These are phyloP conservation scores for Stercorarius parasiticus DNA, from an alignment of 2,113 vertebrate species.

Conservation along the genomic window DNA sequence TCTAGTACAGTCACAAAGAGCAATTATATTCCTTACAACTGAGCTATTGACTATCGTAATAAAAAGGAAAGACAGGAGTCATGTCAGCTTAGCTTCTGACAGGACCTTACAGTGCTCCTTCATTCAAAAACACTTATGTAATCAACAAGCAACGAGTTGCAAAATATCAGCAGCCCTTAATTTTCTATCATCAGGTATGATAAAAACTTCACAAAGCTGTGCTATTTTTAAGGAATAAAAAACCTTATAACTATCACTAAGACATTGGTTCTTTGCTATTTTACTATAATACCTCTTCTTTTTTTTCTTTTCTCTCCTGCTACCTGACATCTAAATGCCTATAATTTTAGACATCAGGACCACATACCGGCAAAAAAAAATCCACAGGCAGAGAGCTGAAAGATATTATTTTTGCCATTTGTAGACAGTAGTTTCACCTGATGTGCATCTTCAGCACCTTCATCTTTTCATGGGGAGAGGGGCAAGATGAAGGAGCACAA, in stretches of 20 bases:
- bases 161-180: slow-evolving; percentile 47
- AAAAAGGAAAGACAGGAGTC: slow-evolving; percentile 58
- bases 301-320: background rate
- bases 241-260: slow-evolving; percentile 4
- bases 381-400: slow-evolving; percentile 22
- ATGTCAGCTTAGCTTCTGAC: slow-evolving; percentile 55
- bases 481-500: background rate
- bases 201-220: slow-evolving; percentile 37
- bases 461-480: background rate
- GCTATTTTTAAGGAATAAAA: slow-evolving; percentile 57
- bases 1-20: slow-evolving; percentile 54
- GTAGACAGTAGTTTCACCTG: slow-evolving; percentile 13
- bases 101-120: slow-evolving; percentile 64
- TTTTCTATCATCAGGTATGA: slow-evolving; percentile 61
- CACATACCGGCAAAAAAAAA: background rate
- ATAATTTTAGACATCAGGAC: slow-evolving; percentile 63
- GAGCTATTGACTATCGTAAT: slow-evolving; percentile 60
- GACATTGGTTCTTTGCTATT: slow-evolving; percentile 40
- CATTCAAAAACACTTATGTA: slow-evolving; percentile 66
- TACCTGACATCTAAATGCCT: slow-evolving; percentile 65
- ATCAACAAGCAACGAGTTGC: slow-evolving; percentile 64
- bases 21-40: slow-evolving; percentile 70
- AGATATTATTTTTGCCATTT: slow-evolving; percentile 49
- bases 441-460: background rate
- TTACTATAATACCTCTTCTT: slow-evolving; percentile 36